Percentiles rank a stretch among this genome's conserved stretches.
Evolutionary conservation across 2,113 vertebrate species (phyloP).

Genomic region (Coptodon rendalli): DNA sequence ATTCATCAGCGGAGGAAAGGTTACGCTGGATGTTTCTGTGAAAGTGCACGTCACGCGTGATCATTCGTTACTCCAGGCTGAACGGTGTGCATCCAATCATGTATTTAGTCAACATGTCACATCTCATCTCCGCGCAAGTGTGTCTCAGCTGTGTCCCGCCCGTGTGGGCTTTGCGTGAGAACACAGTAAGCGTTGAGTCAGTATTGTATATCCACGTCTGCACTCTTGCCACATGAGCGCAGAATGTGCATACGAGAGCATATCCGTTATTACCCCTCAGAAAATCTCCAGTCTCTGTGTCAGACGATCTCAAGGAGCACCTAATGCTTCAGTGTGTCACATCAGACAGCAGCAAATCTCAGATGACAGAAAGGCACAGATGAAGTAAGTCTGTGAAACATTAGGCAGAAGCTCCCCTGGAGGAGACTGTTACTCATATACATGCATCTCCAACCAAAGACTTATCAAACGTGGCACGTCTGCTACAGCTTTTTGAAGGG

Average conservation of each 20-base stretch:
- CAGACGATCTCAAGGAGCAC: constrained; percentile 8
- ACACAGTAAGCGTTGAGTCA: neutral
- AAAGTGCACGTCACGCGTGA: constrained; percentile 45
- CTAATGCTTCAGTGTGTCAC: constrained; percentile 11
- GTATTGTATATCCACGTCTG: neutral
- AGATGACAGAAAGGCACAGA: constrained; percentile 26
- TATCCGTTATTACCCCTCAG: neutral
- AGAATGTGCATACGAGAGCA: neutral
- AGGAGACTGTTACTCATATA: constrained; percentile 43
- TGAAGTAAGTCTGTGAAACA: constrained; percentile 41
- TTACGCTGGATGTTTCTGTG: constrained; percentile 33
- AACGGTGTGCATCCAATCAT: constrained; percentile 28
- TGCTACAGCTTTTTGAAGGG: constrained; percentile 5
- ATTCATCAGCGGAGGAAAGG: constrained; percentile 42
- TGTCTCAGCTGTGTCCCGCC: constrained; percentile 27
- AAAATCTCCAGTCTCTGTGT: neutral
- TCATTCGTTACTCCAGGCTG: constrained; percentile 41
- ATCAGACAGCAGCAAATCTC: constrained; percentile 42
- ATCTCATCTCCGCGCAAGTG: constrained; percentile 32
- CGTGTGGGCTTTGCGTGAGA: neutral
- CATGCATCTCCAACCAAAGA: constrained; percentile 21
- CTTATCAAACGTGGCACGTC: constrained; percentile 44
- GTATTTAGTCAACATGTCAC: constrained; percentile 62
- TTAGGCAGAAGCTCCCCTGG: constrained; percentile 37
- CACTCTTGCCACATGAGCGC: neutral